Evolutionary conservation across 2,113 vertebrate genomes (phyloP), one percentile per base, ranked within the genome.

Genomic region (Vulpes ferrilata): DNA sequence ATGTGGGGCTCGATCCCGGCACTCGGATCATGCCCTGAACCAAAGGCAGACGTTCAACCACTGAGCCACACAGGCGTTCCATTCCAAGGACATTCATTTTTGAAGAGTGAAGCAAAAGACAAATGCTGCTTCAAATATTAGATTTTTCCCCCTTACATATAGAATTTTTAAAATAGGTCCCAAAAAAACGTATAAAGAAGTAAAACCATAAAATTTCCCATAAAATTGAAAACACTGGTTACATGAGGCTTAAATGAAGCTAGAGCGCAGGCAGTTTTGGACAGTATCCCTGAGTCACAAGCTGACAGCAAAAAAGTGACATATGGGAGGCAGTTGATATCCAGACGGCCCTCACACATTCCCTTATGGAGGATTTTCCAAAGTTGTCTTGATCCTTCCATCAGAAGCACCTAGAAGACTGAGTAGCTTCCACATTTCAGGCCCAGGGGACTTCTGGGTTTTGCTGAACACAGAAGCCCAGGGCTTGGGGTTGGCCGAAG

Each of bases 91-190:
- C 79, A 62, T 81, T 76, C 80, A 76, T 95, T 95, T 94, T 90
- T 90, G 22, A 97, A 93, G 20, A 88, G 62, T 27, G 48, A 59
- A 92, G 20, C 25, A 91, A 96, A 91, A 80, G n/a, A 59, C 5
- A 94, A 51, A 83, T 32, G 6, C 15, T 65, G 38, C 7, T 25
- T 87, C 53, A 71, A 23, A 80, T 57, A 22, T 9, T 67, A n/a
- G 69, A 38, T 69, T n/a, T 32, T 12, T 15, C 16, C 1, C 55
- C 43, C 73, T 30, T n/a, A 51, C 57, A 53, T 43, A n/a, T 1
- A 74, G 12, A 25, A 88, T 23, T 85, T 93, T 83, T 55, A 38
- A 83, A 89, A 94, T 55, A 87, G 91, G 60, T 88, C 25, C 35
- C 62, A 86, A 83, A 87, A 95, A 95, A 89, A 87, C 35, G 15